These are phyloP conservation scores for Dicrurus megarhynchus DNA, from an alignment of 2,113 vertebrate species.

Conservation along the genomic window DNA sequence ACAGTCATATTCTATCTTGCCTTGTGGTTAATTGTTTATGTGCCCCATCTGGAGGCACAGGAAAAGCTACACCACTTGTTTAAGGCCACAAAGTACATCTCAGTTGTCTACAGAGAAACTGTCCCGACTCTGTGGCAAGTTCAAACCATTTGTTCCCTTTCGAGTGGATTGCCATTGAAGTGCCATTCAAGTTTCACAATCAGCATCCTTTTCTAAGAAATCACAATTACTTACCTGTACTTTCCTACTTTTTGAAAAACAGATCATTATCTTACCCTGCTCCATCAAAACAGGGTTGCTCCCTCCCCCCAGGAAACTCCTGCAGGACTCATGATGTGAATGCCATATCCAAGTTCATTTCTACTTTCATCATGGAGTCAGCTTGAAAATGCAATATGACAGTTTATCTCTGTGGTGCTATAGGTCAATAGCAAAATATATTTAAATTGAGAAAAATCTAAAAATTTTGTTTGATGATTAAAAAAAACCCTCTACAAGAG, in stretches of 20 bases:
- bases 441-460: not conserved
- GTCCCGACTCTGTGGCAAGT: not conserved
- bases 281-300: not conserved
- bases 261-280: not conserved
- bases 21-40: not conserved
- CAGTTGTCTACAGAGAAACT: not conserved
- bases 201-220: not conserved
- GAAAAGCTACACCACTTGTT: not conserved
- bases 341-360: not conserved
- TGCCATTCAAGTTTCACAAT: not conserved
- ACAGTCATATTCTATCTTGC: not conserved
- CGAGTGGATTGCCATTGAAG: not conserved
- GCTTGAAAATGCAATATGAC: not conserved
- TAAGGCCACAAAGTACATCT: not conserved
- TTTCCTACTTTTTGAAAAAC: not conserved
- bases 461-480: not conserved
- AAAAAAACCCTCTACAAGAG: not conserved
- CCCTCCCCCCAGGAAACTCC: not conserved
- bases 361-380: not conserved
- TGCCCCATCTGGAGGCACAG: not conserved
- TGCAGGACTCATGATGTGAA: not conserved
- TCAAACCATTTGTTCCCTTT: not conserved
- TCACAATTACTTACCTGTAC: not conserved
- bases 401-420: not conserved
- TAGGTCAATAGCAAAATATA: not conserved